Base-by-base conservation (phyloP, 2,113 vertebrate genomes). In the Dipodomys ordii region DNA sequence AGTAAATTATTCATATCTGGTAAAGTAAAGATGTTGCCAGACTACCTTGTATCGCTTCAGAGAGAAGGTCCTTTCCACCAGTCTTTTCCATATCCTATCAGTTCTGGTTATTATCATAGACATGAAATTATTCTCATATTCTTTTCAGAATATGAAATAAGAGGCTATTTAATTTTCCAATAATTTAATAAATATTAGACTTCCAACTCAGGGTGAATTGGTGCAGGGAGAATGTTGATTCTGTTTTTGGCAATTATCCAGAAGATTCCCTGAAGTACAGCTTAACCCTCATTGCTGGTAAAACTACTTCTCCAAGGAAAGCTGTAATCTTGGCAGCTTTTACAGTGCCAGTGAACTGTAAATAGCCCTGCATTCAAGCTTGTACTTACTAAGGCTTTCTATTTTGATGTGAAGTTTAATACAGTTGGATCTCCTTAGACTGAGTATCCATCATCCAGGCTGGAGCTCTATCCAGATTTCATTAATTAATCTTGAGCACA, bases 351-450 rank as follows among this genome's bases (percentile, higher is more conserved):
- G 53, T 23, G 46, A 87, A 12, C 35, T 83, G 81, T 74, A 10
- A 77, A 53, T 9, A 65, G 28, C 30, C 49, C 28, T 72, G 19
- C 7, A 32, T 39, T 44, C 44, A 35, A 80, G 32, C 12, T 32
- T 78, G 30, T 35, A 77, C 49, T 84, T 78, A 44, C 79, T 84
- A 72, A 78, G 44, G 27, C 67, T 69, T 95, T 79, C 64, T 82
- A 9, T 83, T 91, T 95, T 82, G 81, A 78, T 44, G 46, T 46
- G 35, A 53, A 68, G 3, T 93, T 71, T 68, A 80, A 77, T 91
- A 74, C 84, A 73, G 78, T 46, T n/a, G 44, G 11, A n/a, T 67
- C 78, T 83, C 67, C 81, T 0, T 44, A 27, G 46, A 60, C 23
- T 6, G 16, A 82, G 32, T 39, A 57, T 49, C 60, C 62, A n/a